These are phyloP conservation scores for Holacanthella duospinosa DNA, from an alignment of 2,888 invertebrate genomes.

Conservation along the genomic window DNA sequence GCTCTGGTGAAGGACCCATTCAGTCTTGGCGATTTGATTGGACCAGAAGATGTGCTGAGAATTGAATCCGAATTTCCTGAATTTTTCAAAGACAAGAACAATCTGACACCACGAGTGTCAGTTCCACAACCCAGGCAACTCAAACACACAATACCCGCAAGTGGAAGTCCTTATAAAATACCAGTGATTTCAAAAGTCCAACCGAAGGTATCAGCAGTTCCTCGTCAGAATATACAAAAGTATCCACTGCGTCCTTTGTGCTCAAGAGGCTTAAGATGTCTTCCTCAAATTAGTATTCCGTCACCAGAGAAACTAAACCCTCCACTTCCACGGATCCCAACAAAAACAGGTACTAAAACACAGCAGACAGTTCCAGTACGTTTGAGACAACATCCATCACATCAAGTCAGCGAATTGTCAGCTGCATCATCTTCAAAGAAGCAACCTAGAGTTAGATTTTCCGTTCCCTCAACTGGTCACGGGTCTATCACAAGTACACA, in stretches of 20 bases:
- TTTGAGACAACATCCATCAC: too few relatives aligned
- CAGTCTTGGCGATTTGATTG: slow-evolving; percentile 23
- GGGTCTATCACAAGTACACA: too few relatives aligned
- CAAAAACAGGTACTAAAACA: too few relatives aligned
- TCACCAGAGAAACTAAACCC: neutral
- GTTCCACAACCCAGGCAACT: neutral
- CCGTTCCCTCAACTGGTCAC: neutral
- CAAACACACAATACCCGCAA: neutral
- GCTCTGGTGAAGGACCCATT: slow-evolving; percentile 30
- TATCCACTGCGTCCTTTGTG: neutral
- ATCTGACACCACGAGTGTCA: neutral
- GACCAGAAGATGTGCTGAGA: slow-evolving; percentile 29
- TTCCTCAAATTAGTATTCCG: neutral
- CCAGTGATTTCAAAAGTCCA: neutral
- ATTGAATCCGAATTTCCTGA: slow-evolving; percentile 30
- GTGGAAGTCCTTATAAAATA: neutral
- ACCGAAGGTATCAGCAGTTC: too few relatives aligned
- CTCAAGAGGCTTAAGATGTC: neutral
- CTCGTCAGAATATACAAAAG: too few relatives aligned
- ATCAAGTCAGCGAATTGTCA: too few relatives aligned
- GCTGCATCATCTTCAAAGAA: too few relatives aligned
- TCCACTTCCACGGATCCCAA: too few relatives aligned
- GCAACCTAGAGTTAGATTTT: neutral
- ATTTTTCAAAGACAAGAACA: slow-evolving; percentile 17
- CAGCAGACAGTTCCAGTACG: neutral